Evolutionary conservation across 1,140 invertebrate genomes (phyloP).

Genomic region (Gonatopus flavifemur): DNA sequence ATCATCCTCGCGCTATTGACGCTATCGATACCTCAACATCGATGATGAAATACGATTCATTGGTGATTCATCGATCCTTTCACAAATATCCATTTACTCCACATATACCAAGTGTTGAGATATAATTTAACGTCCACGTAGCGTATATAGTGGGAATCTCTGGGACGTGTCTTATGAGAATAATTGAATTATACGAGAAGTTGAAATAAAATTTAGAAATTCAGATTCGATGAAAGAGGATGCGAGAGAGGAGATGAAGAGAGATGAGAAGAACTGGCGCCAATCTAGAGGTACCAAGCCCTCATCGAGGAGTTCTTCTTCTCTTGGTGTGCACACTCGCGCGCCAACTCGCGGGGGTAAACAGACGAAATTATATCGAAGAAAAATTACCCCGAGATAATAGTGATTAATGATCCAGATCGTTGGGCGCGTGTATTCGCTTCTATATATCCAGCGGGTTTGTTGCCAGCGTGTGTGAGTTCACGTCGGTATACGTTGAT

Average conservation of each 20-base stretch:
- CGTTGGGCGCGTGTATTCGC: slow-evolving; percentile 25
- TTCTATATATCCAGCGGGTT: slow-evolving; percentile 11
- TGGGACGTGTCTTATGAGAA: too few species aligned
- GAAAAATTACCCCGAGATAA: slow-evolving; percentile 54
- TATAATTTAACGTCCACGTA: too few species aligned
- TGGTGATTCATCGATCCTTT: too few species aligned
- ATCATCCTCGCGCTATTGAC: too few species aligned
- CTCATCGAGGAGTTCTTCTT: slow-evolving; percentile 1
- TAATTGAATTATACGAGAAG: too few species aligned
- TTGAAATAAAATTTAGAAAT: background rate
- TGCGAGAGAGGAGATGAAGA: background rate
- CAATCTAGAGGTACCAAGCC: too few species aligned
- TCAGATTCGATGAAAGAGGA: background rate
- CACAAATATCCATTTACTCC: too few species aligned
- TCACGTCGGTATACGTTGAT: slow-evolving; percentile 29
- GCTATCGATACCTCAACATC: too few species aligned
- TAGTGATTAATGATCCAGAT: slow-evolving; percentile 52
- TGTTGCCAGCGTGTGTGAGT: slow-evolving; percentile 13
- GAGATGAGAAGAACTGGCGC: slow-evolving; percentile 22
- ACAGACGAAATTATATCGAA: slow-evolving; percentile 54
- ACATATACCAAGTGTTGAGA: too few species aligned
- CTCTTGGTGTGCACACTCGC: slow-evolving; percentile 30
- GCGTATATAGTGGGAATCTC: too few species aligned
- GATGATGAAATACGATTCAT: too few species aligned
- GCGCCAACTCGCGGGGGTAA: slow-evolving; percentile 44